Base-by-base conservation (phyloP, 2,797 vertebrate genomes). In the Notamacropus eugenii region DNA sequence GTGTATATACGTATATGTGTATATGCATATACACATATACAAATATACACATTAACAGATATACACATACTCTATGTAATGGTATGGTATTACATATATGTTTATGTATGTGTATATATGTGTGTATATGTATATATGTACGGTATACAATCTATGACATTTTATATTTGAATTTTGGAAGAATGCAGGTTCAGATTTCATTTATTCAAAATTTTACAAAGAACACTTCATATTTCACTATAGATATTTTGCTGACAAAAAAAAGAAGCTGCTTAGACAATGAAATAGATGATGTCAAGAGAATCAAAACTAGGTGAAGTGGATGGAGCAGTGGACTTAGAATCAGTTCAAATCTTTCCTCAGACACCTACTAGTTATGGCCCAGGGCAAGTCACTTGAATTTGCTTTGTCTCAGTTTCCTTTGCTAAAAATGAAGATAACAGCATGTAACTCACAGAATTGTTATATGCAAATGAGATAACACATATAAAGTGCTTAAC, bases 201-300 rank as follows among this genome's bases (percentile, higher is more conserved):
- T 31, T n/a, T 54, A 50, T 31, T 55, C 3, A 91, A 92, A 90
- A 31, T 50, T 12, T 19, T 96, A 54, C 54, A 28, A 5, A 11
- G 62, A 59, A 0, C n/a, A 54, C 55, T 92, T 92, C 92, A 74
- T 11, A 27, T 93, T 94, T 22, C 0, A 92, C 13, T 31, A 96
- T 91, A 67, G 10, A 58, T 93, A 82, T 93, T 5, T 62, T 90
- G 46, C 55, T 94, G 54, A 95, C 11, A 59, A 59, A 59, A 58
- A 58, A 59, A 59, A 59, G 12, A 46, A 90, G 82, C 9, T 40
- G 1, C 40, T 92, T 95, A 1, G 50, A 67, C 16, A 92, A 90
- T 54, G 29, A 29, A 31, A 31, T 31, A 59, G 10, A 59, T 31
- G 58, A 59, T 31, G 3, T 12, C 58, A 31, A 59, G 10, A 59